phyloP scores from a whole-genome alignment of 1,140 invertebrate genomes.

The Condylostylus longicornis region DNA sequence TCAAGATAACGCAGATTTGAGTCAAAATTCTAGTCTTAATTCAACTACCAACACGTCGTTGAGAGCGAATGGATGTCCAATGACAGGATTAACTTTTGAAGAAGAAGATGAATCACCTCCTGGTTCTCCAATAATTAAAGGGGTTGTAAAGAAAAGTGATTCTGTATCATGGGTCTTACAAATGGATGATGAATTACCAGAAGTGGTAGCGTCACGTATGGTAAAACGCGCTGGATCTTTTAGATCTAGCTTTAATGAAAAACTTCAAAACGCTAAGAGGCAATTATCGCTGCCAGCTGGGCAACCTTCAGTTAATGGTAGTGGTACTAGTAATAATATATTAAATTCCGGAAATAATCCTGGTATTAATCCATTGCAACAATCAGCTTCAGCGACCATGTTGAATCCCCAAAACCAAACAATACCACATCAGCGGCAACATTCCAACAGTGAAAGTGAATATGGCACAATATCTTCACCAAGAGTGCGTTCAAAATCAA shows the following conservation, averaged over 20 bases:
- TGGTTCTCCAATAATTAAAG: conserved; percentile 51
- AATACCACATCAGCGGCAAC: too few species aligned
- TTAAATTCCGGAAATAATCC: too few species aligned
- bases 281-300: conserved; percentile 29
- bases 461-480: conserved; percentile 9
- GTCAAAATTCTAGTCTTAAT: conserved; percentile 2
- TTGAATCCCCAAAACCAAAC: too few species aligned
- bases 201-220: conserved; percentile 43
- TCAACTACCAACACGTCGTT: conserved; percentile 9
- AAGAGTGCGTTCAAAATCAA: conserved; percentile 24
- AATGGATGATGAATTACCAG: conserved; percentile 50
- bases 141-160: conserved; percentile 64
- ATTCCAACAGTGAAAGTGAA: conserved; percentile 10
- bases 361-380: conserved; percentile 33
- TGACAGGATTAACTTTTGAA: too few species aligned
- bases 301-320: conserved; percentile 13
- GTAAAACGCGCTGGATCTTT: conserved; percentile 40
- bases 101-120: conserved; percentile 34
- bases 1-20: conserved; percentile 2
- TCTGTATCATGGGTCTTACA: conserved; percentile 71
- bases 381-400: conserved; percentile 40
- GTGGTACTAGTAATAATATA: conserved; percentile 10
- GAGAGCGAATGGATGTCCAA: conserved; percentile 7
- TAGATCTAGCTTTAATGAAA: conserved; percentile 24
- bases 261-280: conserved; percentile 28